phyloP scores from a whole-genome alignment of 2,113 vertebrate genomes.

The Lichenostomus cassidix region DNA sequence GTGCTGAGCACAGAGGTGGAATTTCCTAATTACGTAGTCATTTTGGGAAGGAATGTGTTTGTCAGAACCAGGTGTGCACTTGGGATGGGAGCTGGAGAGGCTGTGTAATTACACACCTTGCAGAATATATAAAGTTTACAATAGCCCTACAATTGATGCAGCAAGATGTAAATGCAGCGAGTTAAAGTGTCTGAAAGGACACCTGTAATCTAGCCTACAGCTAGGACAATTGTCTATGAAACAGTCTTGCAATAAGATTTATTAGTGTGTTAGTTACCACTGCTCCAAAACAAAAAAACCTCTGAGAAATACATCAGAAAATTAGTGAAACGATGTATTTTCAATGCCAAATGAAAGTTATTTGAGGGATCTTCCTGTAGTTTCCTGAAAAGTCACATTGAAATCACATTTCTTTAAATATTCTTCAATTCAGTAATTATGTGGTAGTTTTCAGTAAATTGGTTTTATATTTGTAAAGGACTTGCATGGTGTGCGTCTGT shows the following conservation, averaged over 20 bases:
- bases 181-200: slow-evolving; percentile 57
- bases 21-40: slow-evolving; percentile 48
- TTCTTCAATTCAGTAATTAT: background rate
- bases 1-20: background rate
- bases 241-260: slow-evolving; percentile 29
- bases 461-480: background rate
- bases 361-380: background rate
- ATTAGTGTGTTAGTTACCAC: background rate
- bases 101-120: slow-evolving; percentile 69
- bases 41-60: slow-evolving; percentile 61
- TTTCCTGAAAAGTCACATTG: background rate
- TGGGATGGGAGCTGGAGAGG: slow-evolving; percentile 15
- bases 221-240: slow-evolving; percentile 42
- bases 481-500: background rate
- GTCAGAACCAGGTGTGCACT: slow-evolving; percentile 68
- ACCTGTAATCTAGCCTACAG: slow-evolving; percentile 61
- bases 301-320: background rate
- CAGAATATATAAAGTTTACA: slow-evolving; percentile 65
- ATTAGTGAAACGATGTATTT: background rate
- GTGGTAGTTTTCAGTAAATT: background rate
- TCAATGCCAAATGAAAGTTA: background rate
- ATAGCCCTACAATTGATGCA: slow-evolving; percentile 42
- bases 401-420: background rate
- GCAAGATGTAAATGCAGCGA: slow-evolving; percentile 52
- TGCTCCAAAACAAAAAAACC: background rate